Conservation (phyloP, 2,888 invertebrate genomes). For the Pseudococcus longispinus region DNA sequence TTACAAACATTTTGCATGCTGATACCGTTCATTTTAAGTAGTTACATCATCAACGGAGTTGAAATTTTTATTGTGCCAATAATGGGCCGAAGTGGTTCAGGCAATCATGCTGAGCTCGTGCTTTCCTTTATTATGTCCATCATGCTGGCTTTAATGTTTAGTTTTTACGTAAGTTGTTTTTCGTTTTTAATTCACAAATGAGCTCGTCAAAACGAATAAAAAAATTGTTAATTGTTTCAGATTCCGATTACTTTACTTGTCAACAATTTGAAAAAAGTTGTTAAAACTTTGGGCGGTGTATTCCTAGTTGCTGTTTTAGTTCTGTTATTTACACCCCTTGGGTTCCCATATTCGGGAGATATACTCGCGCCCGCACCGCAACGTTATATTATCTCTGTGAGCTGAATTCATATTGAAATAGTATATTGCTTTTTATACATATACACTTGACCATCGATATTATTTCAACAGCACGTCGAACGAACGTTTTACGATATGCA, state of each 20-base stretch:
- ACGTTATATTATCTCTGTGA: constrained; percentile 77
- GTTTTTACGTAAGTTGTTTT: constrained; percentile 59
- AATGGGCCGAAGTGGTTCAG: constrained; percentile 78
- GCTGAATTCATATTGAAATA: constrained; percentile 58
- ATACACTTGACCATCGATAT: not conserved
- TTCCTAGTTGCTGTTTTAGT: constrained; percentile 67
- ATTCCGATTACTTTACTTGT: constrained; percentile 64
- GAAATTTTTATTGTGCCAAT: constrained; percentile 80
- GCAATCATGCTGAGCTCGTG: constrained; percentile 73
- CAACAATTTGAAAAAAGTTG: constrained; percentile 66
- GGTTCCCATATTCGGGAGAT: constrained; percentile 77
- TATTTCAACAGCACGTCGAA: constrained; percentile 67
- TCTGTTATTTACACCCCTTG: constrained; percentile 72
- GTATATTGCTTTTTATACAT: too few relatives aligned
- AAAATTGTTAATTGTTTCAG: constrained; percentile 59
- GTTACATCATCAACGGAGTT: constrained; percentile 75
- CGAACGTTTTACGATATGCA: constrained; percentile 69
- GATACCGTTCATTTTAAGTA: constrained; percentile 72
- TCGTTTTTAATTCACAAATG: constrained; percentile 59
- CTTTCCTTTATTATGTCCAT: constrained; percentile 59
- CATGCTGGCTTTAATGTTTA: constrained; percentile 60
- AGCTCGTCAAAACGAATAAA: not conserved
- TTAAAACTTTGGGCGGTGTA: constrained; percentile 66
- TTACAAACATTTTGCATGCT: constrained; percentile 67
- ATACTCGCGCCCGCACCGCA: constrained; percentile 72